A percentile compares a stretch with the other conserved stretches of the same genome.
Evolutionary conservation across 2,888 invertebrate species (phyloP).

Genomic region (Abscondita cerata): DNA sequence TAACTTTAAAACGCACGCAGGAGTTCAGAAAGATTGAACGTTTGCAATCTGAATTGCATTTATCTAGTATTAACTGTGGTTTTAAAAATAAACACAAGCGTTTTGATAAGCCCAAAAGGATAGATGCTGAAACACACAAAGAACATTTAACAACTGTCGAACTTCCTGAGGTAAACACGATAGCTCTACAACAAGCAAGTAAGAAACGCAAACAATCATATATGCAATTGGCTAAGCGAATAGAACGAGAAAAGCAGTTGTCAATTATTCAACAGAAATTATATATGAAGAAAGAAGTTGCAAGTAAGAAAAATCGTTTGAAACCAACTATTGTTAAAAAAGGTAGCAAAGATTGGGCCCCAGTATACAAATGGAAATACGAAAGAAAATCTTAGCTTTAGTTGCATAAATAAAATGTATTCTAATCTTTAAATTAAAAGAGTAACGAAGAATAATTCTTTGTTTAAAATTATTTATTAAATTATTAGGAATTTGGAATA

Average conservation of each 20-base stretch:
- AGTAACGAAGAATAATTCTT: neutral
- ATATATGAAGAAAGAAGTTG: slow-evolving; percentile 72
- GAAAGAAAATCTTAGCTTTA: slow-evolving; percentile 78
- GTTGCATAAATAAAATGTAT: slow-evolving; percentile 3
- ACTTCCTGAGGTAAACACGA: slow-evolving; percentile 66
- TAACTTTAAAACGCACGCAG: slow-evolving; percentile 76
- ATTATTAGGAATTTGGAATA: too few species aligned
- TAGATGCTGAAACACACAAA: slow-evolving; percentile 70
- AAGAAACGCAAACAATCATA: slow-evolving; percentile 68
- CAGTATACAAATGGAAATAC: slow-evolving; percentile 82
- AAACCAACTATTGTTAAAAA: slow-evolving; percentile 70
- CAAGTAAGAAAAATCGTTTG: slow-evolving; percentile 65
- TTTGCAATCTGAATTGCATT: slow-evolving; percentile 79
- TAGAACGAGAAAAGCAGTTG: slow-evolving; percentile 79
- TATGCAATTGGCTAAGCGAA: slow-evolving; percentile 76
- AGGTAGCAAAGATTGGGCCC: slow-evolving; percentile 72
- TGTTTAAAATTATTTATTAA: too few species aligned
- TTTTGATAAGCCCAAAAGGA: slow-evolving; percentile 77
- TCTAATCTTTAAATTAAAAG: neutral
- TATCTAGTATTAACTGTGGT: slow-evolving; percentile 76
- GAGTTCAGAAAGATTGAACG: slow-evolving; percentile 81
- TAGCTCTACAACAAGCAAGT: slow-evolving; percentile 62
- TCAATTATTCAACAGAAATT: slow-evolving; percentile 80
- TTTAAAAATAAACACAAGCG: slow-evolving; percentile 79
- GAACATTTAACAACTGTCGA: slow-evolving; percentile 71